These are phyloP conservation scores for Takifugu bimaculatus DNA, from an alignment of 2,113 vertebrate species.

Conservation along the genomic window DNA sequence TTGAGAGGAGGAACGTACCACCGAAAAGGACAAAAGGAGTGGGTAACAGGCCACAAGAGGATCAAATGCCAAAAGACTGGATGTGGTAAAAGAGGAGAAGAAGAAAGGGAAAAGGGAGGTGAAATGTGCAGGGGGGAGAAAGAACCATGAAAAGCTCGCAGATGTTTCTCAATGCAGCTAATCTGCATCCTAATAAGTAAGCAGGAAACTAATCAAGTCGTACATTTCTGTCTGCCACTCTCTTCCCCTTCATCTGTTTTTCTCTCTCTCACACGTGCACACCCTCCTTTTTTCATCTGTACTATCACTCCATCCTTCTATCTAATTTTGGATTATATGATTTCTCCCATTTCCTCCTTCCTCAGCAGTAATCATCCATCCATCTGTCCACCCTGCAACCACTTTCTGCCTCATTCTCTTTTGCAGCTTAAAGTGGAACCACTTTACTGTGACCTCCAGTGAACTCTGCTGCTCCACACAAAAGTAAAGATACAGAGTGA, in stretches of 20 bases:
- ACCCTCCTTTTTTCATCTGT: background rate
- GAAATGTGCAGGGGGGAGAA: constrained; percentile 23
- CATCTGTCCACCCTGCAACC: constrained; percentile 54
- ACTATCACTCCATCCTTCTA: constrained; percentile 41
- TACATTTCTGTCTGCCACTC: constrained; percentile 67
- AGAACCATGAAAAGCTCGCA: constrained; percentile 60
- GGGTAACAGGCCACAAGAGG: background rate
- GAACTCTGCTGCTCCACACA: constrained; percentile 2
- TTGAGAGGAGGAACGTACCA: constrained; percentile 24
- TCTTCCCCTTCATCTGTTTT: constrained; percentile 31
- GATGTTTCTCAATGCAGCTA: constrained; percentile 75
- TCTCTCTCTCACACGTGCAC: background rate
- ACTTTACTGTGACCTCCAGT: constrained; percentile 21
- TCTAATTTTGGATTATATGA: constrained; percentile 57
- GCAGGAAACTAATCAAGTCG: constrained; percentile 71
- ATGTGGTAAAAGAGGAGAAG: constrained; percentile 4
- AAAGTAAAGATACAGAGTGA: too few relatives aligned
- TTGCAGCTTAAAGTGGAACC: constrained; percentile 31
- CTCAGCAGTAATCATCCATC: constrained; percentile 49
- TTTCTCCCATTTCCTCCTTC: constrained; percentile 49
- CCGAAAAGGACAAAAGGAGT: background rate
- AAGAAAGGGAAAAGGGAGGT: constrained; percentile 28
- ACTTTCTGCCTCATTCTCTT: constrained; percentile 16
- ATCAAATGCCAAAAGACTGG: background rate
- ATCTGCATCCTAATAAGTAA: constrained; percentile 76